Evolutionary conservation across 2,888 invertebrate species (phyloP).

Genomic region (Boloria euphrosyne): DNA sequence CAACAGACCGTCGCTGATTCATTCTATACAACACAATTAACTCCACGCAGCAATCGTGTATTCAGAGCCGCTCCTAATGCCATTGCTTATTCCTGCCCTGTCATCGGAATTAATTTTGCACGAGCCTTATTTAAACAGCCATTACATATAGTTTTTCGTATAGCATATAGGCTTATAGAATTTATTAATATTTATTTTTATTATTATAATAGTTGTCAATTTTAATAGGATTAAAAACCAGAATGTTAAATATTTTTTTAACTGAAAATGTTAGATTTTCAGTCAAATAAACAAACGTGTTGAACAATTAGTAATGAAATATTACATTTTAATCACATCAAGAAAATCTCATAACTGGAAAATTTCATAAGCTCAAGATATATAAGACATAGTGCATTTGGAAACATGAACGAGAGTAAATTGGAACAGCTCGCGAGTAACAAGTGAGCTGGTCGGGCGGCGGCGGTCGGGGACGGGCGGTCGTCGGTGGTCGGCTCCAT

Average conservation of each 20-base stretch:
- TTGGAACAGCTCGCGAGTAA: conserved; percentile 13
- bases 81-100: conserved; percentile 28
- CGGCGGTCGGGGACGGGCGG: conserved; percentile 19
- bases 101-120: conserved; percentile 31
- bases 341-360: neutral
- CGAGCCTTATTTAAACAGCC: conserved; percentile 21
- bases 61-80: conserved; percentile 26
- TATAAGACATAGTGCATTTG: conserved; percentile 2
- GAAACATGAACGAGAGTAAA: conserved; percentile 15
- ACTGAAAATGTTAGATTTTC: no score
- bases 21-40: conserved; percentile 23
- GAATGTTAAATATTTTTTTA: no score
- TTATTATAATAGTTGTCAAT: no score
- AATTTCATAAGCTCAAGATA: neutral
- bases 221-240: no score
- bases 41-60: conserved; percentile 14
- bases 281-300: no score
- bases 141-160: conserved; percentile 19
- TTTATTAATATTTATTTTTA: no score
- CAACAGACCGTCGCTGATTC: conserved; percentile 20
- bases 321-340: neutral
- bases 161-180: neutral
- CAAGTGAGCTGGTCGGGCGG: conserved; percentile 9
- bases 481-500: conserved; percentile 27
- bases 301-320: neutral